phyloP scores from a whole-genome alignment of 2,888 invertebrate genomes.

The Trachelus troglodyta region DNA sequence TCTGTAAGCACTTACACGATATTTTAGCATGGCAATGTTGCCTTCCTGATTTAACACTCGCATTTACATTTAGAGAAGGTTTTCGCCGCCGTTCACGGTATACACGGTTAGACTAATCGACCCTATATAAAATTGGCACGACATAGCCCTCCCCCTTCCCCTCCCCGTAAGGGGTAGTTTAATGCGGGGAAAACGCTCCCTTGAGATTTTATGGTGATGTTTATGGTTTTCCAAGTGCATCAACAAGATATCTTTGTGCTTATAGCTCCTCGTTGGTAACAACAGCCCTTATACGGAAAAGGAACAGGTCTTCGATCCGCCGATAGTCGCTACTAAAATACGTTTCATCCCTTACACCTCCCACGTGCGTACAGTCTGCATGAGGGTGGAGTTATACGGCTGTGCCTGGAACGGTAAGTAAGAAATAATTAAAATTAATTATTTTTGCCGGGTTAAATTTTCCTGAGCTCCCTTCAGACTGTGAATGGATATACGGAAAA shows the following conservation, averaged over 20 bases:
- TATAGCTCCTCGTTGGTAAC: conserved; percentile 82
- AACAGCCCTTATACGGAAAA: conserved; percentile 83
- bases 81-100: conserved; percentile 24
- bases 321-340: conserved; percentile 80
- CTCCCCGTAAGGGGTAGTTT: no score
- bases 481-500: no score
- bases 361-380: conserved; percentile 82
- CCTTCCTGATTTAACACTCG: conserved; percentile 49
- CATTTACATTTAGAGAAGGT: conserved; percentile 62
- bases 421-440: conserved; percentile 22
- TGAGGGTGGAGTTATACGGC: conserved; percentile 84
- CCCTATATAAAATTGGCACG: conserved; percentile 47
- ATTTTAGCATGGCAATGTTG: conserved; percentile 18
- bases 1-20: conserved; percentile 9
- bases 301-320: conserved; percentile 78
- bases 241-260: conserved; percentile 36
- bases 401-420: conserved; percentile 81
- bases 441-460: no score
- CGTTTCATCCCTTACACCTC: conserved; percentile 84
- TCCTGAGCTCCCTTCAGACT: no score
- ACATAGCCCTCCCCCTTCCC: conserved; percentile 2
- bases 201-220: no score
- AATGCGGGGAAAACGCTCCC: no score
- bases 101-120: conserved; percentile 48
- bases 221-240: no score